Evolutionary conservation across 2,797 vertebrate species (phyloP).

Genomic region (Protonibea diacanthus): DNA sequence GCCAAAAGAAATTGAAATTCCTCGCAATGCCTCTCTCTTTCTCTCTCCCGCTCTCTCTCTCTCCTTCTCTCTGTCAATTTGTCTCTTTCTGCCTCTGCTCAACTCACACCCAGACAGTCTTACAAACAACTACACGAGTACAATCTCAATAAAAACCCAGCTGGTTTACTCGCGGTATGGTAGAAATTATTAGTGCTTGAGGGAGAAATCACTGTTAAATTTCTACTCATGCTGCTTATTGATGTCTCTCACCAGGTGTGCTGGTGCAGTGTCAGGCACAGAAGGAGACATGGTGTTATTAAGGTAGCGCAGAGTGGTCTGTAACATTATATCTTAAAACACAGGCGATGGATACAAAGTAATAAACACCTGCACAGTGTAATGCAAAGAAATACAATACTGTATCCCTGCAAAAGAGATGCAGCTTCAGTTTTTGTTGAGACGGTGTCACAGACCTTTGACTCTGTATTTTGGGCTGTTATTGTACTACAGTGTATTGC

Average conservation of each 20-base stretch:
- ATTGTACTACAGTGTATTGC: not conserved
- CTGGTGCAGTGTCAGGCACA: slow-evolving; percentile 40
- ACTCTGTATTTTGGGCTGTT: slow-evolving; percentile 19
- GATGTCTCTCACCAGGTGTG: slow-evolving; percentile 48
- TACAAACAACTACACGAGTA: slow-evolving; percentile 42
- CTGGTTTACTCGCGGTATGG: slow-evolving; percentile 21
- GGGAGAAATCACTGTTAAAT: slow-evolving; percentile 26
- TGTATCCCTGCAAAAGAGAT: slow-evolving; percentile 16
- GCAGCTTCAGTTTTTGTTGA: slow-evolving; percentile 2
- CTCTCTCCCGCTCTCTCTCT: not conserved
- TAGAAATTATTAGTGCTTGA: slow-evolving; percentile 22
- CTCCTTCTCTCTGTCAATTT: slow-evolving; percentile 36
- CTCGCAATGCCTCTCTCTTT: slow-evolving; percentile 36
- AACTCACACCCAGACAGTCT: slow-evolving; percentile 33
- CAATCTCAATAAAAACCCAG: slow-evolving; percentile 35
- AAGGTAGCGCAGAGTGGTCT: slow-evolving; percentile 35
- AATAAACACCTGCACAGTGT: slow-evolving; percentile 16
- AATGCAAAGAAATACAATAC: slow-evolving; percentile 6
- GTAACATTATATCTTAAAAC: slow-evolving; percentile 34
- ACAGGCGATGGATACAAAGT: slow-evolving; percentile 25
- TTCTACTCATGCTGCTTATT: slow-evolving; percentile 44
- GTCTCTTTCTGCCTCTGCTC: slow-evolving; percentile 37
- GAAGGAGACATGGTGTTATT: slow-evolving; percentile 30
- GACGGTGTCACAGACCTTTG: slow-evolving; percentile 11
- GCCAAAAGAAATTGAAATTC: slow-evolving; percentile 80